Evolutionary conservation across 2,113 vertebrate genomes (phyloP).

Genomic region (Triplophysa dalaica): DNA sequence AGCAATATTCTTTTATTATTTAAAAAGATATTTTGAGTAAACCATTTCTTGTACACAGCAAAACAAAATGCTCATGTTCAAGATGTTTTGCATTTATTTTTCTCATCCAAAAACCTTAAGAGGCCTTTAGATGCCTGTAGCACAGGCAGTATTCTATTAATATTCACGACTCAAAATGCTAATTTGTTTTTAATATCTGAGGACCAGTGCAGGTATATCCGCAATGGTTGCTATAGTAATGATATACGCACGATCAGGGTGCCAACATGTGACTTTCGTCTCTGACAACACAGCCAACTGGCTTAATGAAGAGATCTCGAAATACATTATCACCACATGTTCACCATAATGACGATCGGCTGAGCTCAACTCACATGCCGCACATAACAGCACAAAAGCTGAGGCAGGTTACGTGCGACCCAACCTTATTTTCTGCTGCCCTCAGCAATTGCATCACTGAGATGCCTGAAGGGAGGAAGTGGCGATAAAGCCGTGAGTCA

Average conservation of each 20-base stretch:
- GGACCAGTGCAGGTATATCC: background rate
- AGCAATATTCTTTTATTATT: too few relatives aligned
- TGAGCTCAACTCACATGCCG: background rate
- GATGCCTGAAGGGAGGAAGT: background rate
- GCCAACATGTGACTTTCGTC: background rate
- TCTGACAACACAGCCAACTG: background rate
- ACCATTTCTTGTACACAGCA: too few relatives aligned
- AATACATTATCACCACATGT: slow-evolving; percentile 2
- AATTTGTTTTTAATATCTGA: background rate
- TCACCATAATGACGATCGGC: background rate
- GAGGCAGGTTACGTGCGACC: background rate
- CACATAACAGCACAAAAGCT: slow-evolving; percentile 10
- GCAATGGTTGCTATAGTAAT: background rate
- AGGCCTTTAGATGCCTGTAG: too few relatives aligned
- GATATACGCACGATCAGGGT: background rate
- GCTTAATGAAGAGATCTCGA: slow-evolving; percentile 7
- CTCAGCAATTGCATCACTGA: slow-evolving; percentile 1
- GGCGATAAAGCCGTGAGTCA: background rate
- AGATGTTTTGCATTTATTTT: too few relatives aligned
- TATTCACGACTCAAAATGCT: too few relatives aligned
- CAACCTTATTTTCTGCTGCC: slow-evolving; percentile 14
- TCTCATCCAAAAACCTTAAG: too few relatives aligned
- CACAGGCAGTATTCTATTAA: too few relatives aligned
- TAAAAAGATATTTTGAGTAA: too few relatives aligned
- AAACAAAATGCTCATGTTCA: too few relatives aligned